Evolutionary conservation across 2,797 vertebrate species (phyloP).

Genomic region (Microctenopoma lineatum): DNA sequence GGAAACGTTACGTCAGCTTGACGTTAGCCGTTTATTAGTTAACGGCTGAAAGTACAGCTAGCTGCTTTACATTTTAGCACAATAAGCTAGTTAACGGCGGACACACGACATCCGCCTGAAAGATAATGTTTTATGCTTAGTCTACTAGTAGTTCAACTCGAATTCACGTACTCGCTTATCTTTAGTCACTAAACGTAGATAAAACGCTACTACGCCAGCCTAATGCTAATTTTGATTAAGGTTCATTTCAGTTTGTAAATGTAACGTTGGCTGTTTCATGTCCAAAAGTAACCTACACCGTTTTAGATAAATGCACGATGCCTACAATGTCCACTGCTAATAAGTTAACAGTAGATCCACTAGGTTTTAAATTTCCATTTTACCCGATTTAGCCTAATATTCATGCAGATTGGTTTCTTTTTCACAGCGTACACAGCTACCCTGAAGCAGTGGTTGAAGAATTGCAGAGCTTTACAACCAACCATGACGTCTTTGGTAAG

Average conservation of each 20-base stretch:
- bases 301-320: no score
- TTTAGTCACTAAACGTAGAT: background rate
- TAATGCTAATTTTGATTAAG: background rate
- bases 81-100: conserved; percentile 26
- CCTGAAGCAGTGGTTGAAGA: background rate
- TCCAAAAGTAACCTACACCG: no score
- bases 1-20: background rate
- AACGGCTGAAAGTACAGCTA: background rate
- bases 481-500: conserved; percentile 78
- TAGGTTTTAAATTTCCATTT: background rate
- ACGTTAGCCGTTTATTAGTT: background rate
- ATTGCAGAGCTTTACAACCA: background rate
- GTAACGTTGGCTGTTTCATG: no score
- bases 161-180: fast-evolving
- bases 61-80: conserved; percentile 21
- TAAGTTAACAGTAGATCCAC: fast-evolving
- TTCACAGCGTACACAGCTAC: background rate
- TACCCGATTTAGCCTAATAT: fast-evolving
- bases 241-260: no score
- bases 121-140: background rate
- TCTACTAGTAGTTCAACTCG: background rate
- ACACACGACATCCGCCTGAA: background rate
- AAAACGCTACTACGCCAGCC: no score
- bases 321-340: background rate
- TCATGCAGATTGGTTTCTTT: background rate